Conservation (phyloP, 2,888 invertebrate species). For the Anthophora plumipes region DNA sequence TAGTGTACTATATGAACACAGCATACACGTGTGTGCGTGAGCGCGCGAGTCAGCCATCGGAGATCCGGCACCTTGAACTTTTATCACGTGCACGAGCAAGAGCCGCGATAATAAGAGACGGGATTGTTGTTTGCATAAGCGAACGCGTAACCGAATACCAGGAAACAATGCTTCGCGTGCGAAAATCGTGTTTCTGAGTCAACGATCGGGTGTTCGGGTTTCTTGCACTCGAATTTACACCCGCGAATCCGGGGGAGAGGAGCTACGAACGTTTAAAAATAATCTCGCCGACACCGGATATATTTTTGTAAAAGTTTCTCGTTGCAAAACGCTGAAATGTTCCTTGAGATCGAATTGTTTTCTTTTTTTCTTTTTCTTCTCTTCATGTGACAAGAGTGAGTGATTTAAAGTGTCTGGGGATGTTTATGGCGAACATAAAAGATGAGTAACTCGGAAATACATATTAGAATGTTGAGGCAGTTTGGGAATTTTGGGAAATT, state of each 20-base stretch:
- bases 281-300: constrained; percentile 42
- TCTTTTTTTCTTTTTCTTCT: background rate
- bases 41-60: constrained; percentile 13
- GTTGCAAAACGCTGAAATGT: background rate
- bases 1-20: too few relatives aligned
- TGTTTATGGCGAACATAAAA: too few relatives aligned
- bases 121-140: constrained; percentile 65
- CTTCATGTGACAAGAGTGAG: too few relatives aligned
- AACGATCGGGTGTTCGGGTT: constrained; percentile 49
- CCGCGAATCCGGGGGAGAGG: constrained; percentile 13
- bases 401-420: too few relatives aligned
- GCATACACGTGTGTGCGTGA: background rate
- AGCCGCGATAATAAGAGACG: constrained; percentile 53
- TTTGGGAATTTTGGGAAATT: too few relatives aligned
- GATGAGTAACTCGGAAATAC: too few relatives aligned
- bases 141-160: constrained; percentile 62
- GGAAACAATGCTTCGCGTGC: constrained; percentile 60
- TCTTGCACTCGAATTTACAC: constrained; percentile 55
- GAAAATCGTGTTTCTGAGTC: constrained; percentile 61
- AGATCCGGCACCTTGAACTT: constrained; percentile 67
- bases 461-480: too few relatives aligned
- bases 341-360: too few relatives aligned
- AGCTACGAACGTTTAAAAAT: constrained; percentile 41
- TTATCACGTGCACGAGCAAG: constrained; percentile 60
- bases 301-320: constrained; percentile 24